Conservation (phyloP, 2,888 invertebrate genomes). For the Pocota personata region DNA sequence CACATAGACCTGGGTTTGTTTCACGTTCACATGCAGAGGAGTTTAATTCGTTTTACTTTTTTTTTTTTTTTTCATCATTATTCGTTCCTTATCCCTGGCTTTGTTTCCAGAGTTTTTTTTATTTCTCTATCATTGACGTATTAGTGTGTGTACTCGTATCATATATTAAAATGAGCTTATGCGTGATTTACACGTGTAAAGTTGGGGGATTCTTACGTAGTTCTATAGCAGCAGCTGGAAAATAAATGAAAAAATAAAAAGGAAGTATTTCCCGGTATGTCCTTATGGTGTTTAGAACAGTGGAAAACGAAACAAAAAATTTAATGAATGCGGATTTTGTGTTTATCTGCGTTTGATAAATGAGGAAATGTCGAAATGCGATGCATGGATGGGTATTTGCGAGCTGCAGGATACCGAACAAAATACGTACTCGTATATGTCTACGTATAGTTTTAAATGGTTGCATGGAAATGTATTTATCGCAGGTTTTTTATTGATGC, state of each 20-base stretch:
- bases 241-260: conserved; percentile 50
- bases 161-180: conserved; percentile 72
- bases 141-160: conserved; percentile 64
- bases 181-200: conserved; percentile 73
- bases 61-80: conserved; percentile 54
- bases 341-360: conserved; percentile 72
- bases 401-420: neutral
- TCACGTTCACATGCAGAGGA: conserved; percentile 55
- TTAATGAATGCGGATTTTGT: conserved; percentile 70
- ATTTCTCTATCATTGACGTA: conserved; percentile 45
- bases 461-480: too few species aligned
- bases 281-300: conserved; percentile 50
- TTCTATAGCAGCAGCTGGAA: conserved; percentile 61
- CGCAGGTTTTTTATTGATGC: too few species aligned
- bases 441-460: neutral
- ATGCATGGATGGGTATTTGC: conserved; percentile 54
- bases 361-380: conserved; percentile 57
- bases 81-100: conserved; percentile 58
- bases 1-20: conserved; percentile 14
- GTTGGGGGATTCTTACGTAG: conserved; percentile 40
- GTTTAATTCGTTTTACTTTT: conserved; percentile 67
- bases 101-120: conserved; percentile 49
- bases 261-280: conserved; percentile 39
- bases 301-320: conserved; percentile 14
- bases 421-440: neutral